Conservation (phyloP, 2,797 vertebrate species). For the Lagorchestes hirsutus region DNA sequence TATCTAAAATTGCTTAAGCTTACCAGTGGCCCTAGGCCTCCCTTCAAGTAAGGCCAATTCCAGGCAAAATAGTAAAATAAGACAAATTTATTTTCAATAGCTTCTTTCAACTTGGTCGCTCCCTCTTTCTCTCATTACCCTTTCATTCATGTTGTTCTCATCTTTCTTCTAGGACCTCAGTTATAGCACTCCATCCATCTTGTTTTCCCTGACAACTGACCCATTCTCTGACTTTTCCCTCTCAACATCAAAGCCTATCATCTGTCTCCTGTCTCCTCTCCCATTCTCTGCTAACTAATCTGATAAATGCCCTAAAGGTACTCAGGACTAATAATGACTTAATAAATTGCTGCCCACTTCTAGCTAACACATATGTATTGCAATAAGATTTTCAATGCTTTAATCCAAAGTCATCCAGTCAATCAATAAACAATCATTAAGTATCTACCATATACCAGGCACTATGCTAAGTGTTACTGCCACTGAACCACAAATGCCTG, state of each 20-base stretch:
- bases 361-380: neutral
- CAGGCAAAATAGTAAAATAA: neutral
- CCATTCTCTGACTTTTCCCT: neutral
- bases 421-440: neutral
- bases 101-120: neutral
- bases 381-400: neutral
- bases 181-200: neutral
- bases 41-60: neutral
- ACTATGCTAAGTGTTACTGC: neutral
- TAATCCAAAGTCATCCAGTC: neutral
- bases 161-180: neutral
- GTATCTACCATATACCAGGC: neutral
- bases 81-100: constrained; percentile 9
- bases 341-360: neutral
- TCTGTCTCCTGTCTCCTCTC: neutral
- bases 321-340: neutral
- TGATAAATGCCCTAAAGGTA: neutral
- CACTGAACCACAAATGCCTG: neutral
- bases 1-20: constrained; percentile 32
- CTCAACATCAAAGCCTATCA: neutral
- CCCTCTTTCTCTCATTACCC: neutral
- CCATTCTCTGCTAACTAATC: neutral
- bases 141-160: constrained; percentile 36
- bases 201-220: neutral
- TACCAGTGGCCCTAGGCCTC: neutral